Percentiles rank a stretch among this genome's conserved stretches.
Evolutionary conservation across 1,140 invertebrate genomes (phyloP).

Genomic region (Drosophila kurseongensis): DNA sequence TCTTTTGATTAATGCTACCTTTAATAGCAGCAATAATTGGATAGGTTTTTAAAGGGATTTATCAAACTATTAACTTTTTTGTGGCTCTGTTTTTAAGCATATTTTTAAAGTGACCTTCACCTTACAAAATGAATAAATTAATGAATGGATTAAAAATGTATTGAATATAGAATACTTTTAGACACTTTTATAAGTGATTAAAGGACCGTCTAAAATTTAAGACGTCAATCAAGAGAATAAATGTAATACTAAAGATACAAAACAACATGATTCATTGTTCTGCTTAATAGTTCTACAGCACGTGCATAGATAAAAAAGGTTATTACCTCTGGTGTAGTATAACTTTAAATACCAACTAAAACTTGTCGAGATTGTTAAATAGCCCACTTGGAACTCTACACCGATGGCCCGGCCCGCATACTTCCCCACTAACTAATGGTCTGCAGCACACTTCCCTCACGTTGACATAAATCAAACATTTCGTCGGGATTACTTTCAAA

Average conservation of each 20-base stretch:
- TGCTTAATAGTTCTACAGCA: not conserved
- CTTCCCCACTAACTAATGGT: conserved; percentile 18
- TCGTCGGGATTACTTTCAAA: conserved; percentile 68
- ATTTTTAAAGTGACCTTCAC: too few relatives aligned
- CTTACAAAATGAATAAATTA: too few relatives aligned
- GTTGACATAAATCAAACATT: conserved; percentile 80
- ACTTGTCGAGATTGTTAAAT: not conserved
- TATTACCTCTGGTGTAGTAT: not conserved
- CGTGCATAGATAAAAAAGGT: not conserved
- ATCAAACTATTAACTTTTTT: too few relatives aligned
- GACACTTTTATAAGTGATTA: too few relatives aligned
- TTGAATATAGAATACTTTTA: too few relatives aligned
- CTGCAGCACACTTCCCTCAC: conserved; percentile 10
- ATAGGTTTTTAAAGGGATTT: too few relatives aligned
- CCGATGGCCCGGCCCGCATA: conserved; percentile 13
- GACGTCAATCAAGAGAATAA: too few relatives aligned
- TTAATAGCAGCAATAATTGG: not conserved
- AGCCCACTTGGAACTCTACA: not conserved
- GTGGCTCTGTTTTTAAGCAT: too few relatives aligned
- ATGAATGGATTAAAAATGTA: too few relatives aligned
- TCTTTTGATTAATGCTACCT: not conserved
- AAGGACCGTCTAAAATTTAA: too few relatives aligned
- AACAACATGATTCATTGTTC: too few relatives aligned
- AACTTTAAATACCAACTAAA: not conserved
- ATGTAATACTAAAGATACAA: too few relatives aligned